Evolutionary conservation across 2,888 invertebrate species (phyloP), one percentile per base, ranked within the genome.

Genomic region (Mechanitis mazaeus): DNA sequence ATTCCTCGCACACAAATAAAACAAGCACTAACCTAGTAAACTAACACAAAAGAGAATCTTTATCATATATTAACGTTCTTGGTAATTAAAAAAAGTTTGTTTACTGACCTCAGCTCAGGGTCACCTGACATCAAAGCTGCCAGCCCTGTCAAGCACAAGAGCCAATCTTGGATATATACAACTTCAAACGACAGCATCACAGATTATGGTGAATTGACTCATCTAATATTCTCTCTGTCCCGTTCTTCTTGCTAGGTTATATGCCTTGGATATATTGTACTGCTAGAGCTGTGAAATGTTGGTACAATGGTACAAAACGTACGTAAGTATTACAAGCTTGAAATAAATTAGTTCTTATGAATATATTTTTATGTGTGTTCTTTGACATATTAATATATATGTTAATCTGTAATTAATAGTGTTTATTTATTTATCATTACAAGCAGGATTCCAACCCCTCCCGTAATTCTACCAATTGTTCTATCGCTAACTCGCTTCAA

Each of bases 221-320:
- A 89, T 89, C 79, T 85, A 83, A 84, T 84, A 89, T 89, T 89
- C 89, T 67, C 79, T 89, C 74, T 89, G 88, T 83, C 73, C 75
- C 75, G 69, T 61, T 68, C 64, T 42, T 42, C 42, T 20, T 20
- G 20, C 38, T 42, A 42, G 42, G 6, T 42, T 42, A 42, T 42
- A 42, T 7, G 42, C 6, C 60, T 45, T 56, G 62, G 60, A 64
- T 66, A 65, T 58, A 38, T 35, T 60, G n/a, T 31, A 56, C 2
- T 60, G 63, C 64, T 60, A 31, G 31, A 31, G 50, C 31, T 9
- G 50, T 47, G 2, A 47, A 20, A 47, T n/a, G 5, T 20, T 1
- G 20, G 20, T 20, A 20, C 20, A 20, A 20, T 20, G 20, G 3
- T 6, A 28, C n/a, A n/a, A 20, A n/a, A 47, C n/a, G 6, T 20